phyloP scores from a whole-genome alignment of 37 sponge, comb jelly and placozoan genomes.

The Aplysina aerophoba region DNA sequence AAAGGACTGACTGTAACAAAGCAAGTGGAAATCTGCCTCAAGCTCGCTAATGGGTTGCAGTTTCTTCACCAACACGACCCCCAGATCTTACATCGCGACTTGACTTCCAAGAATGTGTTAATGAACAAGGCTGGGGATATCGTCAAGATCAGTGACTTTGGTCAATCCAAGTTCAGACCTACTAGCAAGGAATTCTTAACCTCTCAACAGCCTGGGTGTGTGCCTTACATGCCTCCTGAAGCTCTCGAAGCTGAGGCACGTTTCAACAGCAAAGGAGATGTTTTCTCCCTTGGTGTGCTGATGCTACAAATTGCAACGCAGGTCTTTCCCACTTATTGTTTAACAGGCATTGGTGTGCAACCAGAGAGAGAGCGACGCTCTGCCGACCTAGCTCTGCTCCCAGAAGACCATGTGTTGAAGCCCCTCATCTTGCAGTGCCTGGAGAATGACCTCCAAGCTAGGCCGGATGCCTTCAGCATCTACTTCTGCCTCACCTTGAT shows the following conservation, averaged over 20 bases:
- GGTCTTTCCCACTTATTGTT: background rate
- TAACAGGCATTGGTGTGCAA: background rate
- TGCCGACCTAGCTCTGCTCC: background rate
- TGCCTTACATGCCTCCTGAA: conserved; percentile 5
- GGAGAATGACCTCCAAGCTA: background rate
- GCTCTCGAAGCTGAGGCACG: background rate
- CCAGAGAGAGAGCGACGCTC: conserved; percentile 10
- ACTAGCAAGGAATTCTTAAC: background rate
- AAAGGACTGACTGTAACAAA: too few relatives aligned
- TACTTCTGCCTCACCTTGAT: too few relatives aligned
- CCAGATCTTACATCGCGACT: background rate
- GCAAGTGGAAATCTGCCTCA: background rate
- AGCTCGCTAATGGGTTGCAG: background rate
- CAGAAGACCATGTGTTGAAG: background rate
- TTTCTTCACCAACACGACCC: conserved; percentile 19
- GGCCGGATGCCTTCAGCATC: background rate
- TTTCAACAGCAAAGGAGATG: background rate
- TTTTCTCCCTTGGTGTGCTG: conserved; percentile 5
- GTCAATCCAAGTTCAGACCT: background rate
- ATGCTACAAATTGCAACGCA: conserved; percentile 1
- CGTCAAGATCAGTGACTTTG: conserved; percentile 15
- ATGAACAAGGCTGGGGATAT: background rate
- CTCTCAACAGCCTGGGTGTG: background rate
- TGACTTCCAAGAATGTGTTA: background rate
- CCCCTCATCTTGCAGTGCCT: background rate